These are phyloP conservation scores for Sebastes baramenuke DNA, from an alignment of 2,797 vertebrate species.

Conservation along the genomic window DNA sequence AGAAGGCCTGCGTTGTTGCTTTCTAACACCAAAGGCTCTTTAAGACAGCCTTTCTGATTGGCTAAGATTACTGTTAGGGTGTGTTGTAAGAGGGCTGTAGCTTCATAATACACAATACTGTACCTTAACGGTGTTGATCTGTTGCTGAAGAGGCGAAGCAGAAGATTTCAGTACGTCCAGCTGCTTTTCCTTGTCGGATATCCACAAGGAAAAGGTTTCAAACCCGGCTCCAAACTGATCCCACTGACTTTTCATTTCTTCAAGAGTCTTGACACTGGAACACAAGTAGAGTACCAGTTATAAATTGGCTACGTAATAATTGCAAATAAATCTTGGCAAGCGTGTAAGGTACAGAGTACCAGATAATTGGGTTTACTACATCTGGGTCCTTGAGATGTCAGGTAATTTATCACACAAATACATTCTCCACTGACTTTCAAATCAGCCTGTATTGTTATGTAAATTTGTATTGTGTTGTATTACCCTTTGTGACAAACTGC, in stretches of 20 bases:
- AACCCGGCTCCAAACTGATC: conserved; percentile 89
- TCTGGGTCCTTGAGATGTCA: neutral
- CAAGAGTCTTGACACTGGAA: conserved; percentile 90
- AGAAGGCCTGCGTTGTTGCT: neutral
- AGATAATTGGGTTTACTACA: neutral
- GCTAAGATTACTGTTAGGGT: neutral
- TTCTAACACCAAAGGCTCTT: neutral
- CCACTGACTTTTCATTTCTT: conserved; percentile 93
- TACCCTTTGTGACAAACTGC: neutral
- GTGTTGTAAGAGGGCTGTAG: neutral
- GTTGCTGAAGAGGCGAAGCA: conserved; percentile 83
- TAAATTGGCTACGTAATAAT: neutral
- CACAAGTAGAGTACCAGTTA: neutral
- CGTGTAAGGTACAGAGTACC: neutral
- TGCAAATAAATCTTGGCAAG: neutral
- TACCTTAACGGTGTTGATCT: conserved; percentile 92
- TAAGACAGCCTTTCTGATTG: neutral
- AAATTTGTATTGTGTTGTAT: neutral
- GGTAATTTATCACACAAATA: neutral
- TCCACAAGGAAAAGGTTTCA: conserved; percentile 92
- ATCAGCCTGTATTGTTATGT: too few species aligned
- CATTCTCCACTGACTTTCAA: too few species aligned
- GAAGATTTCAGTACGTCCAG: conserved; percentile 86
- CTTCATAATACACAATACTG: neutral
- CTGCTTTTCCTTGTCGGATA: conserved; percentile 92